phyloP scores from a whole-genome alignment of 2,113 vertebrate species.

The Eira barbara region DNA sequence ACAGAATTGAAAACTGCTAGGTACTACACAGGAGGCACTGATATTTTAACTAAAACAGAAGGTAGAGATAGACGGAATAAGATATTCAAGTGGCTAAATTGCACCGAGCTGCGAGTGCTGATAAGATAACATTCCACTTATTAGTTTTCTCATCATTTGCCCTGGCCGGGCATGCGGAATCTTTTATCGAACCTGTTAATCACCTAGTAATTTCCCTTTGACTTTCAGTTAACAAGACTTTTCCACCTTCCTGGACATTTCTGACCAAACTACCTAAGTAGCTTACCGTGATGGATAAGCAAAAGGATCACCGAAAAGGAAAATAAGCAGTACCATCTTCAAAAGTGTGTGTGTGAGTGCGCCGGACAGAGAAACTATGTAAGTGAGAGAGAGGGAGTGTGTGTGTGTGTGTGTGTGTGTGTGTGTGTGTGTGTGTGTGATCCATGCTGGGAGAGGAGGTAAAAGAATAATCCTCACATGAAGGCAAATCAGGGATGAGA shows the following conservation, averaged over 20 bases:
- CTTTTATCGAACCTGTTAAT: slow-evolving; percentile 60
- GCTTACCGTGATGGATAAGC: not conserved
- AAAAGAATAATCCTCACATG: not conserved
- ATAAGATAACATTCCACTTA: slow-evolving; percentile 25
- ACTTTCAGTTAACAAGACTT: slow-evolving; percentile 25
- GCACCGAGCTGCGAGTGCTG: slow-evolving; percentile 15
- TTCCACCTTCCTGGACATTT: not conserved
- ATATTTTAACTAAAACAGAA: slow-evolving; percentile 55
- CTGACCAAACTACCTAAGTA: slow-evolving; percentile 1
- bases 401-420: no score
- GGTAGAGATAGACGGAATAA: slow-evolving; percentile 17
- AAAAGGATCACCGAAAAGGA: slow-evolving; percentile 24
- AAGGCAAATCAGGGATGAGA: slow-evolving; percentile 9
- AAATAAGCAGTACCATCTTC: slow-evolving; percentile 4
- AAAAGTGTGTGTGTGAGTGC: not conserved
- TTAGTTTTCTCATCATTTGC: slow-evolving; percentile 49
- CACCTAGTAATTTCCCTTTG: slow-evolving; percentile 44
- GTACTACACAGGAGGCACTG: slow-evolving; percentile 32
- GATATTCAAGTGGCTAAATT: slow-evolving; percentile 34
- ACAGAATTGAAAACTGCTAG: slow-evolving; percentile 50
- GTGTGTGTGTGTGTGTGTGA: no score
- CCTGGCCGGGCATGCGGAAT: slow-evolving; percentile 31
- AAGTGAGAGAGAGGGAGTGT: not conserved
- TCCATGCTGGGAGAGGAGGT: not conserved
- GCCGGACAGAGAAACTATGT: not conserved